Conservation (phyloP, 2,113 vertebrate species). For the Isichthys henryi region DNA sequence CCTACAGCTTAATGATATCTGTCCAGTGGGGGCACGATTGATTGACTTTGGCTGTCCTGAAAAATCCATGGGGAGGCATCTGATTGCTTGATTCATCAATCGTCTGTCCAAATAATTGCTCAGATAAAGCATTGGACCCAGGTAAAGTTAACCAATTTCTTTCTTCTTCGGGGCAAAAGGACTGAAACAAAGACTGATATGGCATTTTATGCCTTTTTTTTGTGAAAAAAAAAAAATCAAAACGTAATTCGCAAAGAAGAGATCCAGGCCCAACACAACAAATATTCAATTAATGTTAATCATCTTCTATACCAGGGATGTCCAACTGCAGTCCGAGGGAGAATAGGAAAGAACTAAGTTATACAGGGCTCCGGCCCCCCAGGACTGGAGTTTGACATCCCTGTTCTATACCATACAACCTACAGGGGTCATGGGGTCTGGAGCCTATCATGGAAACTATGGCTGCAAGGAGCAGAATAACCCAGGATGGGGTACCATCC, state of each 20-base stretch:
- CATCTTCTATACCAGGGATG: not conserved
- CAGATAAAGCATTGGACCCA: constrained; percentile 23
- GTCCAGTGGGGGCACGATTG: constrained; percentile 35
- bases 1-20: constrained; percentile 37
- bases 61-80: constrained; percentile 21
- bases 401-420: not conserved
- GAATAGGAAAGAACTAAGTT: too few species aligned
- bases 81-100: constrained; percentile 39
- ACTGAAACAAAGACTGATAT: constrained; percentile 11
- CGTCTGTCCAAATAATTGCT: constrained; percentile 33
- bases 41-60: constrained; percentile 24
- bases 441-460: not conserved
- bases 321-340: too few species aligned
- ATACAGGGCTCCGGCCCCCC: too few species aligned
- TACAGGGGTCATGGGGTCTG: not conserved
- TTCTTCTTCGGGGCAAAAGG: not conserved
- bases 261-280: too few species aligned
- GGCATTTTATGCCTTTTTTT: not conserved
- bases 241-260: not conserved
- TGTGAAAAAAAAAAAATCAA: not conserved
- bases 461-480: not conserved
- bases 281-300: not conserved
- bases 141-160: constrained; percentile 15
- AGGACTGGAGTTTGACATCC: too few species aligned
- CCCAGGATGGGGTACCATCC: not conserved